These are phyloP conservation scores for Upupa epops DNA, from an alignment of 2,113 vertebrate species.

Conservation along the genomic window DNA sequence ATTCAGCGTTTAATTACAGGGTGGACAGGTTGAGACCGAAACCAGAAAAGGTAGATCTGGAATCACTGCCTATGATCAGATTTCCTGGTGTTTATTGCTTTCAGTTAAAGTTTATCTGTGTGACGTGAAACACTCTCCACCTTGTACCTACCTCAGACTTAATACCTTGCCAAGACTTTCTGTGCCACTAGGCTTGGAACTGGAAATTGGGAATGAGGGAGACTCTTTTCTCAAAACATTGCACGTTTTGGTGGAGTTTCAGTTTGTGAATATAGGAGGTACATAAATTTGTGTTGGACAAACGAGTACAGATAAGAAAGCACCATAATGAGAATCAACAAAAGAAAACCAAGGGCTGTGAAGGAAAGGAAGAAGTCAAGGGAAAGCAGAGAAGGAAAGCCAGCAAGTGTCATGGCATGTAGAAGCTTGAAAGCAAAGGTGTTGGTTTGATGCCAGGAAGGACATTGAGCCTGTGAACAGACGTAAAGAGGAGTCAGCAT, in stretches of 20 bases:
- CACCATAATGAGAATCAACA: neutral
- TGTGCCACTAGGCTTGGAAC: neutral
- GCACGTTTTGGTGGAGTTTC: neutral
- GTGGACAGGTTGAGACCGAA: neutral
- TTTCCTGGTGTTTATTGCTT: neutral
- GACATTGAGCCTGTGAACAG: neutral
- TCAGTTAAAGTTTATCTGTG: neutral
- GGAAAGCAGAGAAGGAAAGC: neutral
- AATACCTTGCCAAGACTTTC: neutral
- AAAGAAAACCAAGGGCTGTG: neutral
- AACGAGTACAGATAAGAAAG: neutral
- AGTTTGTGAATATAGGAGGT: neutral
- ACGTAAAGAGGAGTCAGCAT: neutral
- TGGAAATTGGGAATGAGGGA: neutral
- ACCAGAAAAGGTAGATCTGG: neutral
- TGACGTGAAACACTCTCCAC: neutral
- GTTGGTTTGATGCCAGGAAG: neutral
- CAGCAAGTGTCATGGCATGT: fast-evolving
- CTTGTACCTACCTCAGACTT: neutral
- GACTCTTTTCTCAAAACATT: neutral
- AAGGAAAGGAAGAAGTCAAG: neutral
- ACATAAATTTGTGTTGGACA: neutral
- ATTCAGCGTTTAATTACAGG: neutral
- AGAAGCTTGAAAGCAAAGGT: neutral
- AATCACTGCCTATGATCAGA: neutral